Evolutionary conservation across 2,113 vertebrate species (phyloP), one percentile per base, ranked within the genome.

Genomic region (Elephantulus edwardii): DNA sequence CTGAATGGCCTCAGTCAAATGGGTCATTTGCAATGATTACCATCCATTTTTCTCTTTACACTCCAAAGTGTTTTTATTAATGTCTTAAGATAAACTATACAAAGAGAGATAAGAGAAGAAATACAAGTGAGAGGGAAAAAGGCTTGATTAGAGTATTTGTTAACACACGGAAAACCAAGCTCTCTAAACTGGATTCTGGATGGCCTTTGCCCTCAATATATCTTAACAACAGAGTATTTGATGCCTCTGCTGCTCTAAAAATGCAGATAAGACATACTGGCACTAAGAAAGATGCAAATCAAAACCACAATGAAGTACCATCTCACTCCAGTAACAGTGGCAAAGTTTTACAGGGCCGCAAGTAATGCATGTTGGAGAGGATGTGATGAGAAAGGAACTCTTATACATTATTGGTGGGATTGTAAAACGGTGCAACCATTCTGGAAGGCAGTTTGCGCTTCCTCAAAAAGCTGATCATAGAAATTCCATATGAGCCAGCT

Each of bases 11-110:
- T 77, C 13, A 35, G 10, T 91, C 44, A 78, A 52, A 74, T 70
- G 46, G 68, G 20, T 86, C 54, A 58, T 90, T 88, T 90, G 38
- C 83, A 64, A 71, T 60, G 30, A 95, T 93, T 89, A 79, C 12
- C 46, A 6, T 19, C 54, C 77, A 95, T 75, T 94, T 93, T 89
- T 68, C 68, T 94, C 68, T 81, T 81, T 83, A 48, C 46, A 40
- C 33, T 85, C 79, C 30, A 82, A 77, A 56, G 74, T 30, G 30
- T 77, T 86, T 52, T 88, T 30, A 28, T 95, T 86, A 42, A 20
- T 80, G 30, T 78, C 8, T 75, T 84, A 68, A 91, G 58, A 77
- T n/a, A 83, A 86, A 91, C 16, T 42, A 8, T 44, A 44, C 42
- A 87, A 71, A 85, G 46, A 87, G 35, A 60, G 8, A 28, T 4